phyloP scores from a whole-genome alignment of 1,140 invertebrate species.

The Chymomyza costata region DNA sequence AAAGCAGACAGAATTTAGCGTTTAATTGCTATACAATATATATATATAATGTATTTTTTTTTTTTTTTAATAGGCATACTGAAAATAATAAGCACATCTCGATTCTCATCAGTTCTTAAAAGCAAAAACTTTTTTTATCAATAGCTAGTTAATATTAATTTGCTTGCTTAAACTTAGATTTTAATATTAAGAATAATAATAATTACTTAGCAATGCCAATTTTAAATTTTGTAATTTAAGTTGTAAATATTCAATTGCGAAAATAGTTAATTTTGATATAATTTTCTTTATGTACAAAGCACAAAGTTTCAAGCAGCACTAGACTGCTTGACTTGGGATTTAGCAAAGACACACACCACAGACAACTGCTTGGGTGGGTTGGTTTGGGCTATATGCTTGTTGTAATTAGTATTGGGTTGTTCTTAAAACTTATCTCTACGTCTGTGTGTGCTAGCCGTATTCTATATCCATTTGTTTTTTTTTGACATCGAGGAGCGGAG shows the following conservation, averaged over 20 bases:
- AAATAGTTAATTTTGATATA: too few relatives aligned
- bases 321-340: not conserved
- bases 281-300: not conserved
- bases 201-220: too few relatives aligned
- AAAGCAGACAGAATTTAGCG: slow-evolving; percentile 46
- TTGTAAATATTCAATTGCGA: too few relatives aligned
- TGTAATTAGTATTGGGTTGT: slow-evolving; percentile 19
- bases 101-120: not conserved
- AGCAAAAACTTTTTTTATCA: slow-evolving; percentile 5
- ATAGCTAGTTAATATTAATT: slow-evolving; percentile 7
- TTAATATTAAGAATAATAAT: too few relatives aligned
- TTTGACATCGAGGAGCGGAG: slow-evolving; percentile 73
- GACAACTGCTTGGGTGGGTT: slow-evolving; percentile 14
- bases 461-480: slow-evolving; percentile 75
- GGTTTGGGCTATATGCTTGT: slow-evolving; percentile 8
- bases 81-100: slow-evolving; percentile 22
- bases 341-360: slow-evolving; percentile 33
- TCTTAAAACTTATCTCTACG: slow-evolving; percentile 60
- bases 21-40: slow-evolving; percentile 32
- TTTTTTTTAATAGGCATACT: slow-evolving; percentile 16
- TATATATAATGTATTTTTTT: too few relatives aligned
- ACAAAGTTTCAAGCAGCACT: not conserved
- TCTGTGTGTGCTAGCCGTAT: slow-evolving; percentile 66
- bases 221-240: too few relatives aligned
- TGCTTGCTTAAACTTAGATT: not conserved